phyloP scores from a whole-genome alignment of 2,113 vertebrate genomes.

The Atractosteus spatula region DNA sequence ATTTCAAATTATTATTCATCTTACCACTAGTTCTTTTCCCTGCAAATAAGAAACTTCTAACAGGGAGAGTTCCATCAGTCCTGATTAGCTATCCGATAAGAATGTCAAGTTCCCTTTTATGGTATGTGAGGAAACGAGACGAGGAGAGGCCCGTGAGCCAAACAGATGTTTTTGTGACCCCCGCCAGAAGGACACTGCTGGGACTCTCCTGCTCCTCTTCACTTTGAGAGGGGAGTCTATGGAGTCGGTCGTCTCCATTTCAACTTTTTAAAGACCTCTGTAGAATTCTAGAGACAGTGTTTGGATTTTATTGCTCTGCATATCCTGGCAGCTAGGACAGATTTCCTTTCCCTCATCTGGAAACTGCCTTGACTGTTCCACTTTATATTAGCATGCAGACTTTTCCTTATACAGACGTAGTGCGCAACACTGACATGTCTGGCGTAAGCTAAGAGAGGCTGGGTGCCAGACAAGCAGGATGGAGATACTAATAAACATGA shows the following conservation, averaged over 20 bases:
- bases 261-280: neutral
- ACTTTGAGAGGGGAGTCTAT: neutral
- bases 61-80: no score
- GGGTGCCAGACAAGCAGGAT: no score
- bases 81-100: conserved; percentile 29
- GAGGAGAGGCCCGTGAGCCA: conserved; percentile 17
- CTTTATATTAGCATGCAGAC: neutral
- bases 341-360: neutral
- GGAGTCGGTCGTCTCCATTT: neutral
- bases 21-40: no score
- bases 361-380: neutral
- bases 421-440: neutral
- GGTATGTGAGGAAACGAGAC: conserved; percentile 43
- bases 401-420: conserved; percentile 18
- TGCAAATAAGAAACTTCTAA: no score
- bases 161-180: conserved; percentile 24
- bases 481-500: no score
- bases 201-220: neutral
- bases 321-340: no score
- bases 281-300: neutral
- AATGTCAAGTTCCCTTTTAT: conserved; percentile 48
- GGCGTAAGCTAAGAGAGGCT: neutral
- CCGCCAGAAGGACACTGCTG: neutral
- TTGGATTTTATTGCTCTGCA: no score
- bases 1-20: no score